Evolutionary conservation across 1,140 invertebrate genomes (phyloP), one percentile per base, ranked within the genome.

Genomic region (Apis laboriosa): DNA sequence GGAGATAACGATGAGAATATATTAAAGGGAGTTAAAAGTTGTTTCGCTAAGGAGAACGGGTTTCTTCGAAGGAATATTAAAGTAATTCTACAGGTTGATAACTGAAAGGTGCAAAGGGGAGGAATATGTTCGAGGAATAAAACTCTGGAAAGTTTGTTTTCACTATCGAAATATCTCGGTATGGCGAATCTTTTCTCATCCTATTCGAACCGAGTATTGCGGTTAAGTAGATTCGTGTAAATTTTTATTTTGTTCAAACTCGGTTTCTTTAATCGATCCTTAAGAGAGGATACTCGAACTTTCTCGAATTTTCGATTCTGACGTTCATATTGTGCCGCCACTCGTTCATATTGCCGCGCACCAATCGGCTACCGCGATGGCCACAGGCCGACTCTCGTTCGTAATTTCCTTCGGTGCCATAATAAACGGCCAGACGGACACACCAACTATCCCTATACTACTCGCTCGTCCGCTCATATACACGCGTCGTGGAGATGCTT

Each of bases 351-450:
- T 70, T 24, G 43, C 67, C 21, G 43, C 67, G 64, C 8, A 21
- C 63, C 12, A 28, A 53, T 73, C 53, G 28, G 55, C 55, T 73
- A 34, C 71, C 11, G 58, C 72, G 21, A 61, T 56, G 56, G 21
- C 56, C 72, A 34, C 28, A 43, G 72, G 34, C 28, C 15, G 56
- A 0, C 43, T 34, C 49, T 34, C 49, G 58, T 75, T 63, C 58
- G 60, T 75, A 75, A 75, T 75, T 60, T 75, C 15, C n/a, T n/a
- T 2, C 21, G 28, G 73, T 43, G 58, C 43, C 58, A 43, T 75
- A 63, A 63, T 75, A 75, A 75, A 75, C 73, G 73, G 73, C n/a
- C 73, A 53, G 70, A 60, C 13, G 34, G 13, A 60, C 15, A 49
- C 56, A 60, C 28, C 43, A 7, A 21, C 19, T 21, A 49, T 68